Conservation (phyloP, 2,797 vertebrate species). For the Pangasius mekongensis region DNA sequence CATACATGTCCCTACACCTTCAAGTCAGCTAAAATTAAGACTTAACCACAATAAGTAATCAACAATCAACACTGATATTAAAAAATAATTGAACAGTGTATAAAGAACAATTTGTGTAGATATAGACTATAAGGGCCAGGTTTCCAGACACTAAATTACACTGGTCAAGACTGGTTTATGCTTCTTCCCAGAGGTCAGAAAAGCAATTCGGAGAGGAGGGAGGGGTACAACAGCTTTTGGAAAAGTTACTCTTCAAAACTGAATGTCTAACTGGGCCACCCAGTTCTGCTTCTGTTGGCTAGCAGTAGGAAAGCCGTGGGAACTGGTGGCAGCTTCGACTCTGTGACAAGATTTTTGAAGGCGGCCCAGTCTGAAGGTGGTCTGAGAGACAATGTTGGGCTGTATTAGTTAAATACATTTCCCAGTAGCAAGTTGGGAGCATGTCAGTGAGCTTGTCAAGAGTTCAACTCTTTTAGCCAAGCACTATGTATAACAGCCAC, state of each 20-base stretch:
- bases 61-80: slow-evolving; percentile 72
- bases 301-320: not conserved
- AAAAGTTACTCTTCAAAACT: not conserved
- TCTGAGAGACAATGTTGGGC: not conserved
- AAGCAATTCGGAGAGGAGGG: not conserved
- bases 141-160: slow-evolving; percentile 29
- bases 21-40: slow-evolving; percentile 59
- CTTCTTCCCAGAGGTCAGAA: slow-evolving; percentile 10
- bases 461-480: not conserved
- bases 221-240: not conserved
- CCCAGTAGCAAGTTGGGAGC: not conserved
- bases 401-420: not conserved
- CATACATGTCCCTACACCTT: slow-evolving; percentile 54
- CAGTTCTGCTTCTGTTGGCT: slow-evolving; percentile 6
- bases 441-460: not conserved
- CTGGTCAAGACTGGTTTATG: slow-evolving; percentile 20
- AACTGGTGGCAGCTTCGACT: not conserved
- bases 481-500: not conserved
- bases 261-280: slow-evolving; percentile 2
- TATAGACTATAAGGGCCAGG: slow-evolving; percentile 10
- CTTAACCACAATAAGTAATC: slow-evolving; percentile 70
- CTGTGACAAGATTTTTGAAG: not conserved
- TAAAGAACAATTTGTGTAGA: slow-evolving; percentile 28
- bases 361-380: not conserved
- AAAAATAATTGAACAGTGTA: slow-evolving; percentile 50